phyloP scores from a whole-genome alignment of 1,140 invertebrate species.

The Apis dorsata region DNA sequence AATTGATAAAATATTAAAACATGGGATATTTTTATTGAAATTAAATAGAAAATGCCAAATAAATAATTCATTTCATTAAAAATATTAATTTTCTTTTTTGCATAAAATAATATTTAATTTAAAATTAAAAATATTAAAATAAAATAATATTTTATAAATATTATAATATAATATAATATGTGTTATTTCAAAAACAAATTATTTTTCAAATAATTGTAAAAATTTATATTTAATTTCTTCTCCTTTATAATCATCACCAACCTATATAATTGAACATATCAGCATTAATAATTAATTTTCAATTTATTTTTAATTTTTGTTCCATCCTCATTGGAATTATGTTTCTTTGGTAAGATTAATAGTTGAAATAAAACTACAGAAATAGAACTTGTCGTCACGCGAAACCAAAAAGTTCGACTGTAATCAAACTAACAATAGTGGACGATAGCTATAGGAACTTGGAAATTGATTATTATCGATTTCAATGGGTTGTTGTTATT shows the following conservation, averaged over 20 bases:
- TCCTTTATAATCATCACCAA: neutral
- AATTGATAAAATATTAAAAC: too few species aligned
- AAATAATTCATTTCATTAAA: too few species aligned
- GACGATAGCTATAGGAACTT: neutral
- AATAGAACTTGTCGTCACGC: neutral
- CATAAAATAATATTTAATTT: too few species aligned
- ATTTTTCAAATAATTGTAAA: neutral
- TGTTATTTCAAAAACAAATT: too few species aligned
- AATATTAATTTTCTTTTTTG: too few species aligned
- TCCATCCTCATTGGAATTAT: neutral
- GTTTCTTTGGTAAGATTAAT: neutral
- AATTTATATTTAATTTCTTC: neutral
- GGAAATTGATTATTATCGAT: constrained; percentile 26
- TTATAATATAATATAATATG: too few species aligned
- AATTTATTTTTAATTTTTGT: neutral
- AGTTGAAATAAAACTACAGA: neutral
- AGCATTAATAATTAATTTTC: neutral
- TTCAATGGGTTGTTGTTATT: neutral
- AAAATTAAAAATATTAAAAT: too few species aligned
- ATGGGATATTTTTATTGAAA: too few species aligned
- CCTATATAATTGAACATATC: neutral
- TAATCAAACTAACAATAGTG: neutral
- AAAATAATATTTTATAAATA: too few species aligned
- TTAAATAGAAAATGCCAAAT: too few species aligned
- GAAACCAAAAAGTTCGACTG: constrained; percentile 9